Conservation (phyloP, 2,113 vertebrate genomes). For the Globicephala melas region DNA sequence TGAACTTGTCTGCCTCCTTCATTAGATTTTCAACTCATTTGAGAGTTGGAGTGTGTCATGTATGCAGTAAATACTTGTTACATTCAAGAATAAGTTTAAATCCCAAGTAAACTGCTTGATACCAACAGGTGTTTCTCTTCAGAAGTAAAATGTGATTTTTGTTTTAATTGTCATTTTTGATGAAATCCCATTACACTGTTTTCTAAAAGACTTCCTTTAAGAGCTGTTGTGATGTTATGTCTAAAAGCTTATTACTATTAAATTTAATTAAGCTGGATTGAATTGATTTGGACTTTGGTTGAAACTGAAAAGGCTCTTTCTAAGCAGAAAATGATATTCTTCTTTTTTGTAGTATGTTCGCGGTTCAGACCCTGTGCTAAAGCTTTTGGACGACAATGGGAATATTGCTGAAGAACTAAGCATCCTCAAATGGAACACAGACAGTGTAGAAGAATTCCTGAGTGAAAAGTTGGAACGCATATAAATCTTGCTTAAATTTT, state of each 20-base stretch:
- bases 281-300: not conserved
- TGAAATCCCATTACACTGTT: constrained; percentile 5
- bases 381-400: constrained; percentile 98
- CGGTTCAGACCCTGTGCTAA: constrained; percentile 97
- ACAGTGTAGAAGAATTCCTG: constrained; percentile 98
- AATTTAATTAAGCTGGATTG: not conserved
- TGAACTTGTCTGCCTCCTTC: not conserved
- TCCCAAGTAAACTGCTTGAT: not conserved
- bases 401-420: constrained; percentile 99
- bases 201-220: not conserved
- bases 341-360: constrained; percentile 90
- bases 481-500: constrained; percentile 80
- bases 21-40: not conserved
- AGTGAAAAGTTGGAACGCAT: constrained; percentile 95
- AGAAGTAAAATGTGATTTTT: not conserved
- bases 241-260: not conserved
- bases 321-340: not conserved
- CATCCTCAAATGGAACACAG: constrained; percentile 99
- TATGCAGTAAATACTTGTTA: not conserved
- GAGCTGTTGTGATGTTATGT: not conserved
- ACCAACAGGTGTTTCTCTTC: constrained; percentile 15
- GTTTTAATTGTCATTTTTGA: not conserved
- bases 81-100: not conserved
- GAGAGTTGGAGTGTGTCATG: not conserved
- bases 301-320: not conserved